phyloP scores from a whole-genome alignment of 2,797 vertebrate genomes.

The Anolis apletophallus region DNA sequence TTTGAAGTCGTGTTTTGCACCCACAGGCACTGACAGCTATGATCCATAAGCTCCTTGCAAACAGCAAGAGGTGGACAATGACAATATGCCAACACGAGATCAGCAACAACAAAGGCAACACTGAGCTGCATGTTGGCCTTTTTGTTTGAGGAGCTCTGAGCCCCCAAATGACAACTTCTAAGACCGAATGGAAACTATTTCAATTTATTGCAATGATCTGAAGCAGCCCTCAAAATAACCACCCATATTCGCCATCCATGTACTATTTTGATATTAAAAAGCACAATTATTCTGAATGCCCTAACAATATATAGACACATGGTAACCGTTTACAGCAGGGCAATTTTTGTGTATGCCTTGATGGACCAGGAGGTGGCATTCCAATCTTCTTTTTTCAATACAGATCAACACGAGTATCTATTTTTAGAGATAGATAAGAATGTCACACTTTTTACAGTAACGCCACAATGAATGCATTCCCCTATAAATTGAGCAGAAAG shows the following conservation, averaged over 20 bases:
- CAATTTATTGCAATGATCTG: slow-evolving; percentile 3
- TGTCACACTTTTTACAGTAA: no score
- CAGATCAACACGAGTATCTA: background rate
- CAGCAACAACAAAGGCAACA: background rate
- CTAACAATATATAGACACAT: background rate
- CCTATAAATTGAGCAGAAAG: background rate
- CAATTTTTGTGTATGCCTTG: background rate
- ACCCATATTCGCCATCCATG: background rate
- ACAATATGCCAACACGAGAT: background rate
- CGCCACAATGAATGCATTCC: no score
- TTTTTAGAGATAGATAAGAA: background rate
- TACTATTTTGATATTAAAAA: background rate
- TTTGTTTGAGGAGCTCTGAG: background rate
- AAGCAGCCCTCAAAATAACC: background rate
- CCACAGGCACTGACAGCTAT: slow-evolving; percentile 58
- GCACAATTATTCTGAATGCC: background rate
- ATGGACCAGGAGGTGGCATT: background rate
- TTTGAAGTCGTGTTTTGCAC: slow-evolving; percentile 67
- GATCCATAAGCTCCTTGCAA: slow-evolving; percentile 51
- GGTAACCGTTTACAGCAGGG: background rate
- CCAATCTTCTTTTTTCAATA: background rate
- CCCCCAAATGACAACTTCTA: background rate
- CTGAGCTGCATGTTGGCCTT: background rate
- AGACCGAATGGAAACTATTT: slow-evolving; percentile 9
- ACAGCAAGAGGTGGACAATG: slow-evolving; percentile 37